Base-by-base conservation (phyloP, 2,888 invertebrate genomes). In the Acanthoscelides obtectus region DNA sequence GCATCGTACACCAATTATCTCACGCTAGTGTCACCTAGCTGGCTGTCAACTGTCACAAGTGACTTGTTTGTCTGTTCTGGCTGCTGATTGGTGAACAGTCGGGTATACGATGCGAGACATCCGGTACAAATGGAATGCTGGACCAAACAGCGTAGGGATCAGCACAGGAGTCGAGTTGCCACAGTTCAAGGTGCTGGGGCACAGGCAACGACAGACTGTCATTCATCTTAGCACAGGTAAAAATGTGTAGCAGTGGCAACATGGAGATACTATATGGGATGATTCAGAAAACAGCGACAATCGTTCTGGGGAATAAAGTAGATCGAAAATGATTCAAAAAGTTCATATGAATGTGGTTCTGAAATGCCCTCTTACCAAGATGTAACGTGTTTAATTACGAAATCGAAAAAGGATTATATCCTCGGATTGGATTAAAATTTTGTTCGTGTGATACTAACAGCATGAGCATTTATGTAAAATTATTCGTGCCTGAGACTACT, bases 101-200 rank as follows among this genome's bases (percentile, higher is more conserved):
- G 96, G 96, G 91, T 96, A 96, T 93, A 96, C 96, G 90, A 96
- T 95, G 95, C 93, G 93, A 91, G 96, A 96, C 92, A 96, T 96
- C 90, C 93, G 94, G 88, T 97, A 97, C 92, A 94, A 93, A 90
- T 97, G 97, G 97, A 93, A 93, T 90, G 92, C 94, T 89, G 96
- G 95, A 86, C 90, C 91, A 87, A 92, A 92, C 88, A 95, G 96
- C 89, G 96, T 97, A 88, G 95, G 95, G 88, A 95, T 97, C 90
- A 94, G 94, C 91, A 93, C 91, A 88, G 95, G 96, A 88, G 95
- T 97, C 89, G 94, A 96, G 90, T 92, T 97, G 87, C 97, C 97
- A 84, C 97, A 97, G 90, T 97, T 97, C 91, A 93, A 95, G 88
- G 96, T 97, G 87, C 93, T 97, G 88, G 97, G 97, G 87, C 96